Base-by-base conservation (phyloP, 2,113 vertebrate species). In the Oreochromis niloticus region DNA sequence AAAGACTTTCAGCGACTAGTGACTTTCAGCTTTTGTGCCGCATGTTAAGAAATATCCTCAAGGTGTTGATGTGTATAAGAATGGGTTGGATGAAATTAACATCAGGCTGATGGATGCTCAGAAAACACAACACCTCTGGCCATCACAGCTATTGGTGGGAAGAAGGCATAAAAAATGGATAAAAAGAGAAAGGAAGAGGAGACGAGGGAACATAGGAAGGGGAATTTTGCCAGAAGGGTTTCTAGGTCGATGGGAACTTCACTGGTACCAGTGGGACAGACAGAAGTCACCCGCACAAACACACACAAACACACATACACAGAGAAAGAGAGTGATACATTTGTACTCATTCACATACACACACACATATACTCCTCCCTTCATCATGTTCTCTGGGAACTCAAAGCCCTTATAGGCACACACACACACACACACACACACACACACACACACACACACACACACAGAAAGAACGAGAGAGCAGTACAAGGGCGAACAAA, bases 181-280 rank as follows among this genome's bases (percentile, higher is more conserved):
- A 24, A n/a, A 75, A 19, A 85, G 22, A 78, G 36, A 71, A 41
- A 57, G 9, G 41, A 50, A 41, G 43, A 17, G 9, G 59, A 54
- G 22, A 68, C 32, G 54, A 32, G 27, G 82, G 46, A 75, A 83
- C 34, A 86, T 12, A 6, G 71, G 82, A 68, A 73, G 39, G 86
- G 68, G 79, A 39, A 48, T 85, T 13, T 83, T 66, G 82, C 89
- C 57, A 19, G 87, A 41, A 88, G 86, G n/a, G 36, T 89, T 91
- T 91, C 87, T 93, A 85, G 90, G 90, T 93, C 57, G 73, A 89
- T 43, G 6, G 52, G 73, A 87, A 83, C 81, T 89, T 85, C 80
- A 52, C 41, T 43, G 34, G 73, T 83, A 56, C 85, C 80, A 68
- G 59, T 87, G 81, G 87, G 86, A 91, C 83, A 66, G 10, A 83